These are phyloP conservation scores for Coleophora deauratella DNA, from an alignment of 2,888 invertebrate species.

Conservation along the genomic window DNA sequence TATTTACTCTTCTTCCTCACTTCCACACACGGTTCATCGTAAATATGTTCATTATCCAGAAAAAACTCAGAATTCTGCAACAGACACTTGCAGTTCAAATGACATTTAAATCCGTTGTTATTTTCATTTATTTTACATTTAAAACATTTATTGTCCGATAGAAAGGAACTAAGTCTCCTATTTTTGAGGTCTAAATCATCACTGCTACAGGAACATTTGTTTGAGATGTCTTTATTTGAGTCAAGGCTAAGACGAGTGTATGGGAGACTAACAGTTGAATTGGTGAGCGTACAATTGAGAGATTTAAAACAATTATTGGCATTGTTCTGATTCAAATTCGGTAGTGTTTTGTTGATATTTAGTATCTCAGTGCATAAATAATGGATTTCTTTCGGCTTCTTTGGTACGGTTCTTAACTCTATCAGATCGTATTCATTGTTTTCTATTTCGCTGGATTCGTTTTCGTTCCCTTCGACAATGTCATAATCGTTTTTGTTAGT, in stretches of 20 bases:
- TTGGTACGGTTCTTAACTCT: conserved; percentile 29
- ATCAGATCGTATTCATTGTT: conserved; percentile 25
- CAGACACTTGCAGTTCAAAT: conserved; percentile 51
- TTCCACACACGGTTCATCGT: conserved; percentile 72
- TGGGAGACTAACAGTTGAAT: conserved; percentile 53
- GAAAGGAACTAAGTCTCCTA: conserved; percentile 22
- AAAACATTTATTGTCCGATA: conserved; percentile 28
- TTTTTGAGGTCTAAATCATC: conserved; percentile 26
- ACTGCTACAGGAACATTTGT: conserved; percentile 37
- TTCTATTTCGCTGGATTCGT: conserved; percentile 22
- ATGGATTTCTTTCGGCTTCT: conserved; percentile 59
- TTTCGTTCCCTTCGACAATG: conserved; percentile 3
- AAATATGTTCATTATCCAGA: conserved; percentile 71
- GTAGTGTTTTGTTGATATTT: conserved; percentile 48
- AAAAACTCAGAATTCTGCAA: conserved; percentile 45
- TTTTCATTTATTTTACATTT: conserved; percentile 44
- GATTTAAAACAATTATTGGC: conserved; percentile 57
- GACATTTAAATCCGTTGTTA: conserved; percentile 49
- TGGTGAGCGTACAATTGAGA: conserved; percentile 52
- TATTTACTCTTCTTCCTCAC: conserved; percentile 26
- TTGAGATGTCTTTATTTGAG: conserved; percentile 21
- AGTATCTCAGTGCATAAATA: conserved; percentile 66
- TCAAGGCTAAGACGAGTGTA: conserved; percentile 45
- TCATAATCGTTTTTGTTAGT: conserved; percentile 23
- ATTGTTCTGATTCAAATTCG: conserved; percentile 35